phyloP scores from a whole-genome alignment of 2,797 vertebrate species.

The Alosa sapidissima region DNA sequence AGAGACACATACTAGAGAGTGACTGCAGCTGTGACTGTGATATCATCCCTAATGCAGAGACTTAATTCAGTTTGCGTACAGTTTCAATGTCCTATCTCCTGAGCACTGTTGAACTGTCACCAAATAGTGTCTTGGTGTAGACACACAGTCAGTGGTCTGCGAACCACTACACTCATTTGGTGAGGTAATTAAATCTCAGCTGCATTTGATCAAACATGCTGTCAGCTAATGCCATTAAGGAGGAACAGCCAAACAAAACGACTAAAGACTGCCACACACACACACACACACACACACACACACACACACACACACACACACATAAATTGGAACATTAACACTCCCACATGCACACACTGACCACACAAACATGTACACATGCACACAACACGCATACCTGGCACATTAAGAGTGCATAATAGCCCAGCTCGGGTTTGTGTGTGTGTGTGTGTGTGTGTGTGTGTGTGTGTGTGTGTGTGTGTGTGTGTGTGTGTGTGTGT shows the following conservation, averaged over 20 bases:
- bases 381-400: not conserved
- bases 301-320: constrained; percentile 1
- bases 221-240: not conserved
- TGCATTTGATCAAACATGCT: not conserved
- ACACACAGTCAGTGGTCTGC: not conserved
- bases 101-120: not conserved
- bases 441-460: not conserved
- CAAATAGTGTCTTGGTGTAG: not conserved
- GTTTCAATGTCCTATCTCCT: no score
- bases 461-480: not conserved
- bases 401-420: not conserved
- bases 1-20: not conserved
- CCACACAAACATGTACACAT: no score
- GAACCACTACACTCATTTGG: not conserved
- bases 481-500: constrained; percentile 1
- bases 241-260: no score
- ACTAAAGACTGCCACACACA: no score
- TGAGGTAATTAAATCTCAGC: not conserved
- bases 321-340: not conserved
- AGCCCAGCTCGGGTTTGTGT: not conserved
- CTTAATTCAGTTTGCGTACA: no score
- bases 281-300: not conserved
- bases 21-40: not conserved
- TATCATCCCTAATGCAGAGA: not conserved
- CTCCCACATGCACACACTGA: not conserved